These are phyloP conservation scores for Caenorhabditis sp. DNA, from an alignment of 2,888 invertebrate species.

Conservation along the genomic window DNA sequence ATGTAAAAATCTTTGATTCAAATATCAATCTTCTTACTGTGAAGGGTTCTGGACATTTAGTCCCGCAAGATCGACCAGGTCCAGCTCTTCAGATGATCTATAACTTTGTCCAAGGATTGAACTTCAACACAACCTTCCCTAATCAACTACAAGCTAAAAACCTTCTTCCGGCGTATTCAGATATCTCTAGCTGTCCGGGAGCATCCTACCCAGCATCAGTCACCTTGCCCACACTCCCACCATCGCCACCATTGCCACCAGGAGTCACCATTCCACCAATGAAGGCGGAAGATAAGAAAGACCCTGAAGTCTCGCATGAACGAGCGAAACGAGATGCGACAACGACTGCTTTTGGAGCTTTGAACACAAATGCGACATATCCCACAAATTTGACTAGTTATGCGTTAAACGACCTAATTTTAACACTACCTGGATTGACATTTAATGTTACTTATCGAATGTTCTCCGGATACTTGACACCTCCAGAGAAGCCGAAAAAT, in stretches of 20 bases:
- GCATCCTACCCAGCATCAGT: slow-evolving; percentile 28
- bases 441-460: slow-evolving; percentile 40
- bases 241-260: slow-evolving; percentile 40
- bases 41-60: slow-evolving; percentile 81
- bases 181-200: slow-evolving; percentile 11
- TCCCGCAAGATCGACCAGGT: slow-evolving; percentile 82
- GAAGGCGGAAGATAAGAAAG: background rate
- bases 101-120: slow-evolving; percentile 73
- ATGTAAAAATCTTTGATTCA: slow-evolving; percentile 14
- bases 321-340: background rate
- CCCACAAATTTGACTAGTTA: slow-evolving; percentile 30
- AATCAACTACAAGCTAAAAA: slow-evolving; percentile 8
- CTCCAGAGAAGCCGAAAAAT: slow-evolving; percentile 30
- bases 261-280: slow-evolving; percentile 27
- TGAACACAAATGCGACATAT: slow-evolving; percentile 21
- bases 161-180: slow-evolving; percentile 23
- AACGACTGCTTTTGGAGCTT: background rate
- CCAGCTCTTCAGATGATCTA: slow-evolving; percentile 82
- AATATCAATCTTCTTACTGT: slow-evolving; percentile 58
- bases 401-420: slow-evolving; percentile 39
- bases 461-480: slow-evolving; percentile 51
- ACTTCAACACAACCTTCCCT: slow-evolving; percentile 24
- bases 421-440: slow-evolving; percentile 42
- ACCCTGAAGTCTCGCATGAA: background rate
- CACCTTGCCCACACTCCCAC: slow-evolving; percentile 27